Base-by-base conservation (phyloP, 2,797 vertebrate species). In the Myoxocephalus aenaeus region DNA sequence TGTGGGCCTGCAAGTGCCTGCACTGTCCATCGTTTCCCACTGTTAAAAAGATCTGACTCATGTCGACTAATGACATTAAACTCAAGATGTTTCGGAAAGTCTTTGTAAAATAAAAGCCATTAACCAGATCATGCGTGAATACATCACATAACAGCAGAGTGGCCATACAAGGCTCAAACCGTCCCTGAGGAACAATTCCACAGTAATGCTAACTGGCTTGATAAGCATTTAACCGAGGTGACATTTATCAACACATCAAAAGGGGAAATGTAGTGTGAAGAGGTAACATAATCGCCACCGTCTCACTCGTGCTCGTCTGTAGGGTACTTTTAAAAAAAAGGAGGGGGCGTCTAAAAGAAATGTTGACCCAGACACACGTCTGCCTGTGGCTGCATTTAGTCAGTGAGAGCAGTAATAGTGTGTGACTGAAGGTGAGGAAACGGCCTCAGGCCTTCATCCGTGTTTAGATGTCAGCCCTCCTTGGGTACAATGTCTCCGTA, bases 401-500 rank as follows among this genome's bases (percentile, higher is more conserved):
- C 87, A 77, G 92, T 79, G 93, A 92, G 86, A 94, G 92, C 90
- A 86, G 90, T 93, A 93, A 93, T 93, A 87, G 90, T 86, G 88
- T 94, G 89, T 91, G 94, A 94, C 91, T 93, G 88, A 91, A 94
- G 91, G 92, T 94, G 94, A 90, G 86, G 91, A 93, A 92, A 92
- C 14, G 2, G 87, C 93, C 93, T 70, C 27, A 7, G 89, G 92
- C 76, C 84, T 71, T 86, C 80, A 81, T 91, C 84, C 86, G 86
- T 68, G 88, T 89, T 86, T 86, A 84, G 89, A 92, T 92, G 93
- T 92, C 92, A 93, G 84, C 73, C 89, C 87, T 92, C 86, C 85
- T 93, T 83, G 87, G 76, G 72, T 88, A 87, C 86, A 86, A 83
- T 68, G 86, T 90, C 90, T 89, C 76, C 56, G 36, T 61, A 78